Percentiles rank a stretch among this genome's conserved stretches.
Evolutionary conservation across 1,140 invertebrate species (phyloP).

Genomic region (Homarus americanus): DNA sequence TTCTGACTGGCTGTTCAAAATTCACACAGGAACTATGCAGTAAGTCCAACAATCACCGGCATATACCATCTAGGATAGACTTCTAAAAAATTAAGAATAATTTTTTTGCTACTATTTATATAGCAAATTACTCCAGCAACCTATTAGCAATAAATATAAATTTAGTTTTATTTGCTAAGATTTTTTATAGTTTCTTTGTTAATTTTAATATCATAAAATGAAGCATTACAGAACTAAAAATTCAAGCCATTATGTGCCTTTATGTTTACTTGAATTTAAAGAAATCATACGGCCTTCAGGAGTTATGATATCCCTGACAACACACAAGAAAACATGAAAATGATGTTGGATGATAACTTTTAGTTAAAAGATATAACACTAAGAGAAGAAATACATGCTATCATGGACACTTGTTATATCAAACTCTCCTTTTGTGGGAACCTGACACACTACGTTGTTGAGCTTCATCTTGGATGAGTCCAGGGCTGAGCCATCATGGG

Average conservation of each 20-base stretch:
- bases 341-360: background rate
- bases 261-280: background rate
- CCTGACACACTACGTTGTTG: conserved; percentile 62
- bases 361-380: background rate
- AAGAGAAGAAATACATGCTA: conserved; percentile 79
- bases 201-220: background rate
- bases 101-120: too few relatives aligned
- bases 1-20: too few relatives aligned
- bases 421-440: conserved; percentile 75
- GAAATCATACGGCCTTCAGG: background rate
- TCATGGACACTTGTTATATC: conserved; percentile 68
- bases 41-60: too few relatives aligned
- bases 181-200: background rate
- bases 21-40: too few relatives aligned
- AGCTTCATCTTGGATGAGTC: conserved; percentile 67
- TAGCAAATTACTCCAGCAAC: too few relatives aligned
- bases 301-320: background rate
- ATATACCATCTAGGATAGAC: too few relatives aligned
- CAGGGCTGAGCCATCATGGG: conserved; percentile 49
- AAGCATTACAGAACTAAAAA: background rate
- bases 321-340: background rate
- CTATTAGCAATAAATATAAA: too few relatives aligned
- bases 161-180: too few relatives aligned
- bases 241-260: too few relatives aligned
- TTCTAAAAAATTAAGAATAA: too few relatives aligned